These are phyloP conservation scores for Zaprionus africanus DNA, from an alignment of 1,140 invertebrate species.

Conservation along the genomic window DNA sequence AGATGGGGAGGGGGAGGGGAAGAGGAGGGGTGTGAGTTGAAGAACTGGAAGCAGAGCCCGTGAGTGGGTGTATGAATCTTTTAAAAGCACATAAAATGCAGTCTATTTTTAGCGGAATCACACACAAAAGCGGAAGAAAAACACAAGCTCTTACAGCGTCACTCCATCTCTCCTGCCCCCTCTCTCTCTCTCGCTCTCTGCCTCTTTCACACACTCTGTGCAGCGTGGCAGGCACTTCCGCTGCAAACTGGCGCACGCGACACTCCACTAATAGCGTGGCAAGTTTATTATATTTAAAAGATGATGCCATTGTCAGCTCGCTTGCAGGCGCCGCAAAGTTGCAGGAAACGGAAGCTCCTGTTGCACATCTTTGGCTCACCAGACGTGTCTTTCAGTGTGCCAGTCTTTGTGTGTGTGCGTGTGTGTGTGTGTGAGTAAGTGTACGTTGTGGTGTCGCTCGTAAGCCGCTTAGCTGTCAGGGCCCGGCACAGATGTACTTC, in stretches of 20 bases:
- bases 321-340: conserved; percentile 6
- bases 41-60: too few relatives aligned
- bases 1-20: not conserved
- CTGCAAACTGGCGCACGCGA: conserved; percentile 5
- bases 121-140: not conserved
- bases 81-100: not conserved
- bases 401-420: not conserved
- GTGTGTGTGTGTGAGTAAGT: not conserved
- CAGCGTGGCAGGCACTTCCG: not conserved
- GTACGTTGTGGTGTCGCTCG: conserved; percentile 3
- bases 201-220: not conserved
- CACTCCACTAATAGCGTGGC: conserved; percentile 30
- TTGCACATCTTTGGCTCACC: conserved; percentile 6
- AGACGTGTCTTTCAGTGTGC: not conserved
- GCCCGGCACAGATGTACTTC: not conserved
- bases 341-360: conserved; percentile 51
- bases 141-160: not conserved
- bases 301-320: conserved; percentile 28
- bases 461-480: not conserved
- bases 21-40: not conserved
- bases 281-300: conserved; percentile 45
- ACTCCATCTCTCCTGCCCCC: not conserved
- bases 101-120: conserved; percentile 5
- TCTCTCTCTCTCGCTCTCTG: not conserved
- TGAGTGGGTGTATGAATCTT: not conserved